phyloP scores from a whole-genome alignment of 2,797 vertebrate species.

The Amblyopsis hoosieri region DNA sequence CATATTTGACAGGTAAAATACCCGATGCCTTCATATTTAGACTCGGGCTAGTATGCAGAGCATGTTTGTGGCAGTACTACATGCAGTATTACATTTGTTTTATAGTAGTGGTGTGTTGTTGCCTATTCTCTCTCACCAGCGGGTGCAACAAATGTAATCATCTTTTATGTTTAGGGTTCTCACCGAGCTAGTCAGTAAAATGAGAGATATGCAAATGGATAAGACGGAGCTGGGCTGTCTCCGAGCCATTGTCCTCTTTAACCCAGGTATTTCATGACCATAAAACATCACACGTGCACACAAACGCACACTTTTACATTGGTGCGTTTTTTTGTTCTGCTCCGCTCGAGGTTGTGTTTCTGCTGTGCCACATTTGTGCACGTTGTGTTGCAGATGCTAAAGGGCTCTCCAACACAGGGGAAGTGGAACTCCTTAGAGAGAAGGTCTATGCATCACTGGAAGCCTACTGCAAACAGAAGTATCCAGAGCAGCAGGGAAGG shows the following conservation, averaged over 20 bases:
- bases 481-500: slow-evolving; percentile 96
- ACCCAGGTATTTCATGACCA: slow-evolving; percentile 81
- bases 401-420: slow-evolving; percentile 91
- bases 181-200: slow-evolving; percentile 97
- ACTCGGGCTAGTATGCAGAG: not conserved
- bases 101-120: no score
- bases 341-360: not conserved
- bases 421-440: slow-evolving; percentile 93
- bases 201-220: slow-evolving; percentile 99
- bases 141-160: no score
- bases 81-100: not conserved
- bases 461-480: slow-evolving; percentile 96
- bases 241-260: slow-evolving; percentile 95
- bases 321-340: not conserved
- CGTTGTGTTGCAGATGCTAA: slow-evolving; percentile 86
- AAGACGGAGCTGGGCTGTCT: slow-evolving; percentile 96
- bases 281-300: not conserved
- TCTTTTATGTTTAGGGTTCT: slow-evolving; percentile 81
- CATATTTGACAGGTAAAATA: slow-evolving; percentile 89
- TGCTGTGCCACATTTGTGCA: not conserved
- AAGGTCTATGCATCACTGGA: slow-evolving; percentile 96
- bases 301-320: not conserved
- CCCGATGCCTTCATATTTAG: not conserved
- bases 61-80: not conserved
- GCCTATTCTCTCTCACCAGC: no score